Percentiles rank a stretch among this genome's conserved stretches.
phyloP scores from a whole-genome alignment of 2,888 invertebrate genomes.

The Tiliacea aurago region DNA sequence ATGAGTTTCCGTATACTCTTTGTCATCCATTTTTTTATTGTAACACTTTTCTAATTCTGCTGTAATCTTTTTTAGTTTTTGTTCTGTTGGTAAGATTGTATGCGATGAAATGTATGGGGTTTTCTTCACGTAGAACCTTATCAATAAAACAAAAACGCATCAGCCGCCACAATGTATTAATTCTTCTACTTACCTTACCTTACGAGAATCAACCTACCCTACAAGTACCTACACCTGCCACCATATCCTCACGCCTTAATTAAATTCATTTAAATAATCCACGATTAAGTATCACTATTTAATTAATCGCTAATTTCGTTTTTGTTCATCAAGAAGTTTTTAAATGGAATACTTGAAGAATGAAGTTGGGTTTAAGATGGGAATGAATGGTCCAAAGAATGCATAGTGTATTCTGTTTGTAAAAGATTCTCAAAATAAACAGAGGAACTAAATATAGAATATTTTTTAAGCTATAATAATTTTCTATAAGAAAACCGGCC shows the following conservation, averaged over 20 bases:
- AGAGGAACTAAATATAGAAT: too few species aligned
- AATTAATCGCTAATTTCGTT: conserved; percentile 62
- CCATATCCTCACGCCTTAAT: conserved; percentile 56
- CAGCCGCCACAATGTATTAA: conserved; percentile 1
- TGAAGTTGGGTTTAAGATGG: conserved; percentile 8
- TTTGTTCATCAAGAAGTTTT: conserved; percentile 50
- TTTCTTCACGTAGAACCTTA: not conserved
- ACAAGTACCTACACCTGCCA: conserved; percentile 56
- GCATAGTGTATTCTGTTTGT: not conserved
- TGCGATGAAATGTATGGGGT: too few species aligned
- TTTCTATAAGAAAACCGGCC: too few species aligned
- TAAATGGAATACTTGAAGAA: conserved; percentile 22
- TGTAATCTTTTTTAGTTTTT: too few species aligned
- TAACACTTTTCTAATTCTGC: too few species aligned
- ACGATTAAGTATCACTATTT: conserved; percentile 56
- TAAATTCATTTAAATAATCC: conserved; percentile 66
- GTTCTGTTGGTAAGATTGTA: too few species aligned
- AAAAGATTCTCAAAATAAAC: not conserved
- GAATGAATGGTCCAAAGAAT: conserved; percentile 21
- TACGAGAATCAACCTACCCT: conserved; percentile 48
- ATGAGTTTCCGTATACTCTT: too few species aligned
- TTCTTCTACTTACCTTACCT: conserved; percentile 2
- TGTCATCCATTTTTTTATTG: too few species aligned
- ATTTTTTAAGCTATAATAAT: too few species aligned
- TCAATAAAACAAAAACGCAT: conserved; percentile 4